Evolutionary conservation across 2,113 vertebrate genomes (phyloP).

Genomic region (Syngnathoides biaculeatus): DNA sequence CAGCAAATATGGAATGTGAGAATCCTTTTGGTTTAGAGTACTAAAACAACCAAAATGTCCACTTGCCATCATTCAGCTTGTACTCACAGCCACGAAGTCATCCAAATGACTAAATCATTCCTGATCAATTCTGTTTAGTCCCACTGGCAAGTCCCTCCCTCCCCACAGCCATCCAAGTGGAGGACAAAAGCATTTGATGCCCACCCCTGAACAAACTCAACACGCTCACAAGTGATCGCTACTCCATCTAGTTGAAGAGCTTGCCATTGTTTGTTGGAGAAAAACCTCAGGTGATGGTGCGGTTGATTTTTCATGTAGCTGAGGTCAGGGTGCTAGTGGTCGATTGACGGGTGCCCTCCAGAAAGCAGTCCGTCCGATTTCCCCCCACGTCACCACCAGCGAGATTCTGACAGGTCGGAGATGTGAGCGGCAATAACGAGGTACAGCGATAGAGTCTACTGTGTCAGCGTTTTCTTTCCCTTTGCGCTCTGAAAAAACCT

Average conservation of each 20-base stretch:
- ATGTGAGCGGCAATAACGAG: conserved; percentile 82
- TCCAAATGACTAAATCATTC: too few relatives aligned
- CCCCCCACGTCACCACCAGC: conserved; percentile 79
- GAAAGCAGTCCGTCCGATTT: conserved; percentile 70
- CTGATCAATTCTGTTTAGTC: too few relatives aligned
- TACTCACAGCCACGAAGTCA: too few relatives aligned
- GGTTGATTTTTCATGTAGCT: conserved; percentile 41
- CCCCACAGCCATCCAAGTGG: not conserved
- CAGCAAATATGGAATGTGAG: too few relatives aligned
- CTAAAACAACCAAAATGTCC: too few relatives aligned
- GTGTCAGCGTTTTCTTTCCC: conserved; percentile 78
- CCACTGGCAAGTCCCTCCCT: not conserved
- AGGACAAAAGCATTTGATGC: conserved; percentile 3
- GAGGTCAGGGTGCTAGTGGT: conserved; percentile 28
- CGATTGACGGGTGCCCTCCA: conserved; percentile 27
- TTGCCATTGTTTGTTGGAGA: conserved; percentile 31
- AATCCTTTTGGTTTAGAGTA: too few relatives aligned
- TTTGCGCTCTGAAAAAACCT: conserved; percentile 78
- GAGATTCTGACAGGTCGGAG: conserved; percentile 81
- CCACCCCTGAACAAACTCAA: conserved; percentile 34
- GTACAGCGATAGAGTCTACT: conserved; percentile 60
- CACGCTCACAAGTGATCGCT: conserved; percentile 15
- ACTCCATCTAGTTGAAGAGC: conserved; percentile 18
- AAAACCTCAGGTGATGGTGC: conserved; percentile 45
- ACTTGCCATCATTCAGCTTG: too few relatives aligned